These are phyloP conservation scores for Syngnathus floridae DNA, from an alignment of 2,113 vertebrate species.

Conservation along the genomic window DNA sequence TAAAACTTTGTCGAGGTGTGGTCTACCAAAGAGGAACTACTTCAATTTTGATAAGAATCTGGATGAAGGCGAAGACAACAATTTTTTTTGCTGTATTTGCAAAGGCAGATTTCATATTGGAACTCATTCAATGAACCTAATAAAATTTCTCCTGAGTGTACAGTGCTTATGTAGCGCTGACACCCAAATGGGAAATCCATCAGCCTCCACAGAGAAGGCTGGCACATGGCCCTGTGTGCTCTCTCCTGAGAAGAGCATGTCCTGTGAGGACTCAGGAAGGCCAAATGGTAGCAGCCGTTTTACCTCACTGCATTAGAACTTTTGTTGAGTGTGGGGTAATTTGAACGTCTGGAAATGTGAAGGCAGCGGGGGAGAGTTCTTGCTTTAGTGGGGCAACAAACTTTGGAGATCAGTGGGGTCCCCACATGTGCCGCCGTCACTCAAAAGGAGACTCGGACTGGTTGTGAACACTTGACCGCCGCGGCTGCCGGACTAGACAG, in stretches of 20 bases:
- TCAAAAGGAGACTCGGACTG: constrained; percentile 52
- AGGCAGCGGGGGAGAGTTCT: background rate
- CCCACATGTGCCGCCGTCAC: constrained; percentile 66
- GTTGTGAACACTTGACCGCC: constrained; percentile 42
- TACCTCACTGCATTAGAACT: constrained; percentile 9
- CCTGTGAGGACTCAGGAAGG: background rate
- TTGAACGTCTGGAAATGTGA: constrained; percentile 23
- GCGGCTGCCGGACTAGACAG: constrained; percentile 62
- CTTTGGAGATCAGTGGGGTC: constrained; percentile 24
- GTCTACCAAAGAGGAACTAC: too few species aligned
- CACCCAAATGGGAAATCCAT: background rate
- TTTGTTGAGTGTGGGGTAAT: constrained; percentile 16
- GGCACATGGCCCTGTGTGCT: background rate
- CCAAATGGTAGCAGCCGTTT: constrained; percentile 21
- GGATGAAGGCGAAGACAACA: too few species aligned
- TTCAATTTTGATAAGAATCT: too few species aligned
- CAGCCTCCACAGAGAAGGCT: background rate
- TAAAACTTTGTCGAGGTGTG: too few species aligned
- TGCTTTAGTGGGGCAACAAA: constrained; percentile 13
- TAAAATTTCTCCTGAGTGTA: background rate
- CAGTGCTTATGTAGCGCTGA: background rate
- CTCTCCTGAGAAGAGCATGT: constrained; percentile 16
- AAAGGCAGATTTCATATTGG: too few species aligned
- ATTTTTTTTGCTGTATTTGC: too few species aligned
- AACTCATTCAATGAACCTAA: background rate